Percentiles rank a stretch among this genome's conserved stretches.
These are phyloP conservation scores for Scomber scombrus DNA, from an alignment of 2,113 vertebrate species.

Conservation along the genomic window DNA sequence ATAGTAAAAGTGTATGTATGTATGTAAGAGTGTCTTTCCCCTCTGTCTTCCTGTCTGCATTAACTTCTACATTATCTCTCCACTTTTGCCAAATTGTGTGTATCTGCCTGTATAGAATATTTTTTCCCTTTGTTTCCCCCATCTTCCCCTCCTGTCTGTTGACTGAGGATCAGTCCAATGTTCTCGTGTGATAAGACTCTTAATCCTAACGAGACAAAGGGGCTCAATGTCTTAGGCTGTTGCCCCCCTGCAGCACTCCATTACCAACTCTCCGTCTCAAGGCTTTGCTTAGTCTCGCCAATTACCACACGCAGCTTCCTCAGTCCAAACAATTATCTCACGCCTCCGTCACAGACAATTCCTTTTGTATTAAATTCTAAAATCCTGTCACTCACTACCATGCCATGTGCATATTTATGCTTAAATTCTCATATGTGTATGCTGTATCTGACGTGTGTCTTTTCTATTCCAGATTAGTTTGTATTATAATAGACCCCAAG, in stretches of 20 bases:
- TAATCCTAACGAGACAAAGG: constrained; percentile 76
- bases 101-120: constrained; percentile 24
- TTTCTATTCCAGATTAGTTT: constrained; percentile 27
- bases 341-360: constrained; percentile 49
- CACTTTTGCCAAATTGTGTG: background rate
- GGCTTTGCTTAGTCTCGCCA: constrained; percentile 63
- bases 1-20: no score
- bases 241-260: constrained; percentile 66
- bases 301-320: constrained; percentile 69
- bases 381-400: constrained; percentile 22
- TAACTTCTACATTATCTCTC: background rate
- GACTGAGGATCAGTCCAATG: constrained; percentile 75
- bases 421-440: constrained; percentile 5
- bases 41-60: background rate
- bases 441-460: constrained; percentile 29
- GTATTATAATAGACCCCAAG: constrained; percentile 20
- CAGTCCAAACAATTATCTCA: constrained; percentile 69
- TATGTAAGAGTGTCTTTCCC: no score
- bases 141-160: constrained; percentile 47
- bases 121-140: constrained; percentile 33
- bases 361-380: constrained; percentile 42
- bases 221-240: constrained; percentile 68
- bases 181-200: constrained; percentile 78
- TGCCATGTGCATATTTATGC: constrained; percentile 23
- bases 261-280: constrained; percentile 54